Percentiles rank a stretch among this genome's conserved stretches.
These are phyloP conservation scores for Esox masquinongy DNA, from an alignment of 2,797 vertebrate genomes.

Conservation along the genomic window DNA sequence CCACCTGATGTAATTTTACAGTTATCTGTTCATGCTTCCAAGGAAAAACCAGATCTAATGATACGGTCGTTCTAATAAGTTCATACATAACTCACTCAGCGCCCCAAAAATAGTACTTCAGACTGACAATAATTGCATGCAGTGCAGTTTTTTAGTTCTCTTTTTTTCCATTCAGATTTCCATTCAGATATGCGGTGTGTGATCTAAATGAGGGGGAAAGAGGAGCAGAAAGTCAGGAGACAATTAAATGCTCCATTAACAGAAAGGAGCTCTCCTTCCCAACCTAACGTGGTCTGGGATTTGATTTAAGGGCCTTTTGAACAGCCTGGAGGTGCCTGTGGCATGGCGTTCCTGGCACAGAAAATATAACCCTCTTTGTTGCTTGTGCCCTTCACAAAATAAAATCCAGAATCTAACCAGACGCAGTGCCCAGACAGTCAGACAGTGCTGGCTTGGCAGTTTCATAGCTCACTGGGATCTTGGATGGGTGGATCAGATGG, in stretches of 20 bases:
- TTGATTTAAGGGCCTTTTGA: constrained; percentile 33
- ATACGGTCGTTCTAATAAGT: constrained; percentile 59
- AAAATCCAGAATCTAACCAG: background rate
- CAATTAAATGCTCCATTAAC: constrained; percentile 44
- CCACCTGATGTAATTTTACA: constrained; percentile 32
- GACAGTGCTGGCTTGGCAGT: background rate
- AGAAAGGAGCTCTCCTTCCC: background rate
- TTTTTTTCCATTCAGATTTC: background rate
- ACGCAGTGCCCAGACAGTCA: background rate
- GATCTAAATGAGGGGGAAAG: constrained; percentile 18
- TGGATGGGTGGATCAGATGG: background rate
- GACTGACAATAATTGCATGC: background rate
- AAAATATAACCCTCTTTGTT: constrained; percentile 11
- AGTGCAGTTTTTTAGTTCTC: constrained; percentile 21
- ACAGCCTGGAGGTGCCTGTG: background rate
- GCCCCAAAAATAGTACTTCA: background rate
- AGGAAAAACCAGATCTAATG: constrained; percentile 22
- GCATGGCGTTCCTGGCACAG: background rate
- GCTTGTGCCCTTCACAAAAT: background rate
- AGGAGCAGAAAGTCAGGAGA: constrained; percentile 39
- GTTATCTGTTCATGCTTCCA: constrained; percentile 38
- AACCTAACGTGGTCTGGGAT: constrained; percentile 13
- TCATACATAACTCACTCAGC: constrained; percentile 36
- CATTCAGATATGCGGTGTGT: background rate
- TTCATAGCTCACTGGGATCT: background rate